Conservation (phyloP, 2,888 invertebrate species). For the Mayetiola destructor region DNA sequence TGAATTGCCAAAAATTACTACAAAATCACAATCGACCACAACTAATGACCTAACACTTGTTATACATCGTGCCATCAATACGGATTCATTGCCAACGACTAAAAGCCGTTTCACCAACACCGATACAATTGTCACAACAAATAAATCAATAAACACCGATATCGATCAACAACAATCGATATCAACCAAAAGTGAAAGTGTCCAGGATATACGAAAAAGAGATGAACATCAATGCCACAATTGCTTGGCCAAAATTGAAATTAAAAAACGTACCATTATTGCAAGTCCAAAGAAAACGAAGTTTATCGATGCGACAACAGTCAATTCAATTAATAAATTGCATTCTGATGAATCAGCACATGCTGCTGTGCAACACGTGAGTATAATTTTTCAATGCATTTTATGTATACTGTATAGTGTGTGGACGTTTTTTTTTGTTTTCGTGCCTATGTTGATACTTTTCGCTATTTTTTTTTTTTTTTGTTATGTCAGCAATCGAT, state of each 20-base stretch:
- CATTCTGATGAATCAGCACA: no score
- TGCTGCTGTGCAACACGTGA: no score
- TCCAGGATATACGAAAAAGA: not conserved
- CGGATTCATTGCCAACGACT: conserved; percentile 17
- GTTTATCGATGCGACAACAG: no score
- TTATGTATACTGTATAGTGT: no score
- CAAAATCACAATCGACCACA: conserved; percentile 31
- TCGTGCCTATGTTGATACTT: no score
- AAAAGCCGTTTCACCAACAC: conserved; percentile 24
- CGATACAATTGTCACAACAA: conserved; percentile 20
- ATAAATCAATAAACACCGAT: conserved; percentile 7
- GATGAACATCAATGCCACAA: not conserved
- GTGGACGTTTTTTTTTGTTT: no score
- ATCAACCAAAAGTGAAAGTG: not conserved
- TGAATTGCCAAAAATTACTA: conserved; percentile 12
- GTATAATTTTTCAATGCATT: no score
- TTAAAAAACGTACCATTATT: conserved; percentile 25
- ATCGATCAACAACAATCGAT: conserved; percentile 25
- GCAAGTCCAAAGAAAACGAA: not conserved
- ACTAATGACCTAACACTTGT: conserved; percentile 30
- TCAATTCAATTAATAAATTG: no score
- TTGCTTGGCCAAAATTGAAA: conserved; percentile 1
- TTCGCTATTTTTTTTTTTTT: no score
- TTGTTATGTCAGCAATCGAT: not conserved
- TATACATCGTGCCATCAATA: conserved; percentile 17